Evolutionary conservation across 1,140 invertebrate species (phyloP), one percentile per base, ranked within the genome.

Genomic region (Acromyrmex charruanus): DNA sequence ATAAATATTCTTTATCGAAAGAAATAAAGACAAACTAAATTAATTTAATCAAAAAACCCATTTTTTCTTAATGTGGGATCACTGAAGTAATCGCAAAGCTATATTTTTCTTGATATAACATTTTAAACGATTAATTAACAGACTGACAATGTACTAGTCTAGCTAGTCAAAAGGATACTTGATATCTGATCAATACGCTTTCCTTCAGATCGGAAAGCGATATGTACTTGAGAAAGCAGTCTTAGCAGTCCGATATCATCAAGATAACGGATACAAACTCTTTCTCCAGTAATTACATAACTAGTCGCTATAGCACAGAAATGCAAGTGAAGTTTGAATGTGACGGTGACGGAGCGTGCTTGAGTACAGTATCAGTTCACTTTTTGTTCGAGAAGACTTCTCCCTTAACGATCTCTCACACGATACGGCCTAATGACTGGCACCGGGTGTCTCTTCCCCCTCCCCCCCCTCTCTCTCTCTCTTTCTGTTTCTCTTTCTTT

Each of bases 351-450:
- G 44, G 35, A 81, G 44, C 61, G 44, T 44, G 35, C 49, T 35
- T 39, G 49, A 44, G 35, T 35, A 28, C 65, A 18, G 39, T 71
- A 86, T 87, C 85, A 65, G 51, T 58, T 87, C 80, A 74, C 85
- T 77, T 87, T 89, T 89, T 87, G 2, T 88, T 87, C 86, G 74
- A 87, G 87, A 88, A 65, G 63, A 87, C 72, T 88, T 72, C 79
- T 71, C 81, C 81, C 87, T 90, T 91, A 84, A 88, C 88, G 87
- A 92, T 92, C 89, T 79, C 66, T 77, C 77, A 82, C 89, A 89
- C 88, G 91, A 92, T 92, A 93, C 74, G 81, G 81, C 77, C 74
- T 89, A 91, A 93, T 92, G 92, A 91, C 90, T 89, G 72, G 88
- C 87, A 91, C 61, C 85, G 44, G 85, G 69, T 74, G 81, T 85